Conservation (phyloP, 2,888 invertebrate genomes). For the Heliconius erato region DNA sequence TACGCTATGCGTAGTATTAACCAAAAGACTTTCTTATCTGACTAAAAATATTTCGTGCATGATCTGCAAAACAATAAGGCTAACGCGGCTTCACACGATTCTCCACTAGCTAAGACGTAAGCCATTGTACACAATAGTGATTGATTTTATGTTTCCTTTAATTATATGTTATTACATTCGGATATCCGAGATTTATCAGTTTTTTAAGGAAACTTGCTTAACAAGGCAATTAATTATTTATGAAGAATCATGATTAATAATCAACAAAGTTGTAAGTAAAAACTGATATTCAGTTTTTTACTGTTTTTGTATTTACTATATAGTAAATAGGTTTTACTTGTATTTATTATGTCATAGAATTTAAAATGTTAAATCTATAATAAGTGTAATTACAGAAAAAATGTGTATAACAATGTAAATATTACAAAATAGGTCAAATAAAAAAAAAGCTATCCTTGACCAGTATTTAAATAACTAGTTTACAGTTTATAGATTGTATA, state of each 20-base stretch:
- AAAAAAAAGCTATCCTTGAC: slow-evolving; percentile 18
- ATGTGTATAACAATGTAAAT: not conserved
- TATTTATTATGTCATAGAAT: not conserved
- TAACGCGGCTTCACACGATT: slow-evolving; percentile 39
- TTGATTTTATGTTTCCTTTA: slow-evolving; percentile 9
- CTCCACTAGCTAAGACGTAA: slow-evolving; percentile 18
- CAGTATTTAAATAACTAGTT: not conserved
- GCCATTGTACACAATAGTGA: not conserved
- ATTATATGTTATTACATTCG: slow-evolving; percentile 16
- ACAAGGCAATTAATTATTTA: slow-evolving; percentile 6
- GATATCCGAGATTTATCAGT: slow-evolving; percentile 21
- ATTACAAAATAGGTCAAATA: not conserved
- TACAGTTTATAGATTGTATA: not conserved
- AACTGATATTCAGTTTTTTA: not conserved
- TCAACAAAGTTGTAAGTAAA: not conserved
- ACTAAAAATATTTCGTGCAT: slow-evolving; percentile 44
- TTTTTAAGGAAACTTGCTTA: not conserved
- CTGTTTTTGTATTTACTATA: not conserved
- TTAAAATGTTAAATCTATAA: not conserved
- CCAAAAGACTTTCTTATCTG: slow-evolving; percentile 48
- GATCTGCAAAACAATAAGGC: slow-evolving; percentile 47
- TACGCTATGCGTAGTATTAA: slow-evolving; percentile 35
- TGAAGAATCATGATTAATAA: not conserved
- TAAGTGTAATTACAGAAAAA: not conserved
- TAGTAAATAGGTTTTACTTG: not conserved